A percentile compares a stretch with the other conserved stretches of the same genome.
phyloP scores from a whole-genome alignment of 1,140 invertebrate genomes.

The Camponotus floridanus region DNA sequence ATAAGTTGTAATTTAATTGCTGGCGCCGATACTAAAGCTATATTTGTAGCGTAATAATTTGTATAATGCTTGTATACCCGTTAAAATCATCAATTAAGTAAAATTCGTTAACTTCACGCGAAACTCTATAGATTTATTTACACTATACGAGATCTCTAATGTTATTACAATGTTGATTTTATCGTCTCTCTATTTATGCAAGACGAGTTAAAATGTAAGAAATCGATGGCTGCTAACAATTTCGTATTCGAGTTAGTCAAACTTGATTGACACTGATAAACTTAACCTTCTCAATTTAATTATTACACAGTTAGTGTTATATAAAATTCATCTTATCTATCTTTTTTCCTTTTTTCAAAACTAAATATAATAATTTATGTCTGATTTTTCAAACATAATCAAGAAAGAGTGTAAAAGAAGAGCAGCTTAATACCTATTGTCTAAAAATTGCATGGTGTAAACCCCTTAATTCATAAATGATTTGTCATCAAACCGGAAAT shows the following conservation, averaged over 20 bases:
- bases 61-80: conserved; percentile 28
- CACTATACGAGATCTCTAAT: background rate
- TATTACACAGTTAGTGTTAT: background rate
- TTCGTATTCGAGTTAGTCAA: background rate
- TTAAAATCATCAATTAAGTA: conserved; percentile 71
- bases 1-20: conserved; percentile 72
- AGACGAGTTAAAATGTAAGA: conserved; percentile 33
- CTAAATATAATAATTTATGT: background rate
- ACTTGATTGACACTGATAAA: background rate
- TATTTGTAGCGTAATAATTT: conserved; percentile 71
- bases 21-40: conserved; percentile 26
- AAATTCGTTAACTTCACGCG: conserved; percentile 1
- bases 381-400: conserved; percentile 12
- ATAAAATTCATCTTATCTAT: background rate
- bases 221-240: conserved; percentile 34
- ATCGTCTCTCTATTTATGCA: background rate
- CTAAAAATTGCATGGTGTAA: background rate
- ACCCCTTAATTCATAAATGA: background rate
- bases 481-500: background rate
- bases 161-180: background rate
- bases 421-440: too few relatives aligned
- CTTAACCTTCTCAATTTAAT: conserved; percentile 16
- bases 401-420: too few relatives aligned
- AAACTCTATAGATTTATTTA: conserved; percentile 1
- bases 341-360: background rate